Conservation (phyloP, 2,888 invertebrate genomes). For the Noctua janthina region DNA sequence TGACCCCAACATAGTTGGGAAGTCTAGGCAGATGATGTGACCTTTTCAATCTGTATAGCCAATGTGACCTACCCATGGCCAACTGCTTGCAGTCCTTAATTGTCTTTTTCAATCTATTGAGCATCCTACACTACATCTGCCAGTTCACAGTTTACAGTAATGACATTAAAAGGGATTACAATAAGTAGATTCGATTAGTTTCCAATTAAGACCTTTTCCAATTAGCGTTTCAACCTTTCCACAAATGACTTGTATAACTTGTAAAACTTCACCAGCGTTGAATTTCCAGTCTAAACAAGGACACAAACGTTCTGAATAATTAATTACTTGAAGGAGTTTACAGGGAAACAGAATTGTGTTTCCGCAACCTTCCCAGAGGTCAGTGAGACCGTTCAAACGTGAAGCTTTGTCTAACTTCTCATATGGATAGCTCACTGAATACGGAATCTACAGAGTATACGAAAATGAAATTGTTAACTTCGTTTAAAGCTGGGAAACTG, state of each 20-base stretch:
- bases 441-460: slow-evolving; percentile 1
- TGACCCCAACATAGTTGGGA: too few species aligned
- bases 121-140: not conserved
- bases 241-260: slow-evolving; percentile 17
- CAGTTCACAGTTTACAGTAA: not conserved
- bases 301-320: slow-evolving; percentile 51
- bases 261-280: slow-evolving; percentile 37
- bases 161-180: slow-evolving; percentile 14
- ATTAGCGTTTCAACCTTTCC: not conserved
- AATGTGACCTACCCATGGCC: not conserved
- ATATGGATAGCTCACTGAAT: slow-evolving; percentile 17
- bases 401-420: slow-evolving; percentile 25
- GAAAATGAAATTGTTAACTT: slow-evolving; percentile 12
- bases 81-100: not conserved
- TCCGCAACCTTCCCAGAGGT: slow-evolving; percentile 24
- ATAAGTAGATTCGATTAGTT: not conserved
- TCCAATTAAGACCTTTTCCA: not conserved
- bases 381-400: slow-evolving; percentile 6
- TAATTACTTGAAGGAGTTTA: slow-evolving; percentile 41
- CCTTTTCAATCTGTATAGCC: not conserved
- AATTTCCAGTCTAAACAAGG: slow-evolving; percentile 43
- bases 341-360: slow-evolving; percentile 25
- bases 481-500: slow-evolving; percentile 17
- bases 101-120: not conserved
- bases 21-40: not conserved